phyloP scores from a whole-genome alignment of 2,113 vertebrate genomes.

The Chitala chitala region DNA sequence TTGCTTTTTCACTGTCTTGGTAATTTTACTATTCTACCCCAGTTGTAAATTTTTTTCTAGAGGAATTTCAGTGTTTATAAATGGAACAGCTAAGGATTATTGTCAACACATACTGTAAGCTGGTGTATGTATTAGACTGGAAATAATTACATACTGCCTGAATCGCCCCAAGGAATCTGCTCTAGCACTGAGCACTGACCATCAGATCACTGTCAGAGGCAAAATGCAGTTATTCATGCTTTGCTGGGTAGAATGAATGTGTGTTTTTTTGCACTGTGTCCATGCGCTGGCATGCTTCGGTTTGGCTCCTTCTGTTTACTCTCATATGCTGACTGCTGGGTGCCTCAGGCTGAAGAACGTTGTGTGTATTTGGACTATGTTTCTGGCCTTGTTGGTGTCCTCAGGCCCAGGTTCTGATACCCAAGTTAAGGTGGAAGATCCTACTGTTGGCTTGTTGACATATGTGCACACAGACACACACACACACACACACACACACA shows the following conservation, averaged over 20 bases:
- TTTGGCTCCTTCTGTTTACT: neutral
- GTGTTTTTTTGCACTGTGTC: neutral
- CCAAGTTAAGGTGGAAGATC: no score
- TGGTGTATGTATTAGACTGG: constrained; percentile 3
- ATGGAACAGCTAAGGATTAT: neutral
- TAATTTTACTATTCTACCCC: no score
- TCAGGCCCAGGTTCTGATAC: neutral
- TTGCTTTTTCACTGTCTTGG: no score
- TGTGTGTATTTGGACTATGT: no score
- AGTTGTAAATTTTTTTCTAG: no score
- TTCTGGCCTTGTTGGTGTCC: neutral
- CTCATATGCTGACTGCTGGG: neutral
- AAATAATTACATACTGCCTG: constrained; percentile 3
- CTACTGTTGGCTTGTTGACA: no score
- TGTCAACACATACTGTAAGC: neutral
- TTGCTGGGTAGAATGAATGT: constrained; percentile 5
- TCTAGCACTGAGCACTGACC: neutral
- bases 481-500: no score
- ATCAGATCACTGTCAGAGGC: neutral
- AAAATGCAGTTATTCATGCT: neutral
- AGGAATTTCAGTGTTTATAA: neutral
- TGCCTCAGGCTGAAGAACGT: neutral
- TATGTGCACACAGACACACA: no score
- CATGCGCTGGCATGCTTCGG: neutral
- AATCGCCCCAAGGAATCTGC: neutral